Base-by-base conservation (phyloP, 30 jellyfish, hydroid and myxozoan species). In the Hydractinia echinata region DNA sequence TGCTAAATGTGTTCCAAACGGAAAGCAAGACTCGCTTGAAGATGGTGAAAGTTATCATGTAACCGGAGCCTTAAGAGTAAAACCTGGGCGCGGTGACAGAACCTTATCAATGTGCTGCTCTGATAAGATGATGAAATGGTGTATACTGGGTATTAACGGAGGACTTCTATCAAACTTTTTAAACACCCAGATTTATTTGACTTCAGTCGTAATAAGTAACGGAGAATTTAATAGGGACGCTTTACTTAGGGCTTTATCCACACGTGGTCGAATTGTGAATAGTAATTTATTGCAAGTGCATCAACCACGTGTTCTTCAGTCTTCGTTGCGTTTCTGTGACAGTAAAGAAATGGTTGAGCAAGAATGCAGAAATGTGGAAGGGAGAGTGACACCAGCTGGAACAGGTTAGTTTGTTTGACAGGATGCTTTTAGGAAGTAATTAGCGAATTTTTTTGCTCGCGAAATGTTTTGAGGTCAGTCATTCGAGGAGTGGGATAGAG, bases 101-200 rank as follows among this genome's bases (percentile, higher is more conserved):
- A 90, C 97, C 4, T 53, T 90, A 19, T 90, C 97, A 30, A 90
- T 90, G 97, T 90, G 95, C 14, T 90, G 97, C 77, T 73, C 91
- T 50, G 97, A 90, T 60, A 90, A 90, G 73, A 90, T 90, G 61
- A 80, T 90, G 94, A 90, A 90, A 81, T 90, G 97, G 97, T 90
- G 97, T 67, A 83, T 85, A 6, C 89, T 90, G 55, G 97, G 97
- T 21, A 5, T 90, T n/a, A 95, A 90, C 76, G 97, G 97, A 5
- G 95, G 97, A 20, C 76, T 90, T 54, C 80, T 90, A 0, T 85
- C 89, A 9, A 85, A 76, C 70, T 53, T 90, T 10, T 60, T 90
- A 7, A 76, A 81, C 19, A 10, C 68, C 5, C 89, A 89, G 5
- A 85, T 90, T 19, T 81, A 67, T 55, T 53, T 90, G 72, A 72